Conservation (phyloP, 2,888 invertebrate genomes). For the Noctua janthe region DNA sequence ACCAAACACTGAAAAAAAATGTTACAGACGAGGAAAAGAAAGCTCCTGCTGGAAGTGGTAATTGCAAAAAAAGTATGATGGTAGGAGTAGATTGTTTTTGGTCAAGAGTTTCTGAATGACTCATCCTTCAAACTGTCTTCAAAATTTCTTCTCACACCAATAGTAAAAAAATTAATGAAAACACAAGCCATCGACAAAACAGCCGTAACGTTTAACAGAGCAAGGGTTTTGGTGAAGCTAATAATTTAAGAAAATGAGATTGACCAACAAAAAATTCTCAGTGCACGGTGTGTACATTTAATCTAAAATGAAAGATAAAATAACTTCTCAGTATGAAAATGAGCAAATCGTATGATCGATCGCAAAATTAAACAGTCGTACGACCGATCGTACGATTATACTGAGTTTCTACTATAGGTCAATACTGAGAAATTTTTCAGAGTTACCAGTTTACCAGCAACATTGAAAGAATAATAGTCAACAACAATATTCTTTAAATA, state of each 20-base stretch:
- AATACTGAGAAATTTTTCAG: conserved; percentile 13
- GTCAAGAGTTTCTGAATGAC: neutral
- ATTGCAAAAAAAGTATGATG: neutral
- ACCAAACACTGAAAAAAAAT: neutral
- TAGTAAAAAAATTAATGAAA: too few relatives aligned
- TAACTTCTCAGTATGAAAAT: conserved; percentile 4
- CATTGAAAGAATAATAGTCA: conserved; percentile 49
- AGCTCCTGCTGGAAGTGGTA: neutral
- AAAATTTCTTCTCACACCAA: neutral
- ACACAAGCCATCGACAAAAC: neutral
- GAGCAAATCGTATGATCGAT: conserved; percentile 13
- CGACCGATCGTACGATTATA: conserved; percentile 1
- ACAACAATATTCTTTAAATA: conserved; percentile 49
- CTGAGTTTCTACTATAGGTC: conserved; percentile 18
- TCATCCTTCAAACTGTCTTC: neutral
- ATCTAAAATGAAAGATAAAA: conserved; percentile 38
- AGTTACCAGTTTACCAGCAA: conserved; percentile 61
- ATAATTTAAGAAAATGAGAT: conserved; percentile 59
- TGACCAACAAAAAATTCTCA: conserved; percentile 42
- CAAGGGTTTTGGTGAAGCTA: conserved; percentile 47
- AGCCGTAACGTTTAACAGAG: conserved; percentile 32
- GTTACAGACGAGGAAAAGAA: neutral
- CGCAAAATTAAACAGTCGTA: conserved; percentile 8
- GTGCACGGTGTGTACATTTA: conserved; percentile 33
- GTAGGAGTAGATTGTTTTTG: neutral